A percentile compares a stretch with the other conserved stretches of the same genome.
phyloP scores from a whole-genome alignment of 2,113 vertebrate genomes.

The Condylura cristata region DNA sequence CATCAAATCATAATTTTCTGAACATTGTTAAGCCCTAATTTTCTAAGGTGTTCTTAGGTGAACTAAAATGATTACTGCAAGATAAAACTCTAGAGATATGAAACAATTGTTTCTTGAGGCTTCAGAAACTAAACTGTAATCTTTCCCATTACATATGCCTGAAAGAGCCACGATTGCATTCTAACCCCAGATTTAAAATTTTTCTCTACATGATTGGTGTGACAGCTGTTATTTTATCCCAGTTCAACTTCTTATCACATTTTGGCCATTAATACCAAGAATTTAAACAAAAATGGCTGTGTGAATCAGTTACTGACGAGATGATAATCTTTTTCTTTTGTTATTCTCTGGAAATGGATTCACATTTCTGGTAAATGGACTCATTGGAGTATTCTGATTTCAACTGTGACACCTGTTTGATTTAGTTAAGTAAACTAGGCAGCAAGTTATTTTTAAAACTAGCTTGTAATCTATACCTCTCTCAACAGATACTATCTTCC shows the following conservation, averaged over 20 bases:
- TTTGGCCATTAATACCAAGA: conserved; percentile 78
- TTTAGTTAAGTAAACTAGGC: conserved; percentile 25
- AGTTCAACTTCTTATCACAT: conserved; percentile 71
- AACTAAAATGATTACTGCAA: conserved; percentile 2
- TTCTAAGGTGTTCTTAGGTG: neutral
- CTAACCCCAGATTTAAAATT: conserved; percentile 55
- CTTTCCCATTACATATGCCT: neutral
- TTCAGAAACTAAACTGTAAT: neutral
- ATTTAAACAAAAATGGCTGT: conserved; percentile 83
- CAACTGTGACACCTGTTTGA: neutral
- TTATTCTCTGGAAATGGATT: conserved; percentile 45
- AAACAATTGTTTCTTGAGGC: neutral
- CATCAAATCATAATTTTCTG: conserved; percentile 2
- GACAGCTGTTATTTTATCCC: conserved; percentile 65
- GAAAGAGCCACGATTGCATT: neutral
- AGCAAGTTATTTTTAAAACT: conserved; percentile 26
- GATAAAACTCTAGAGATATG: neutral
- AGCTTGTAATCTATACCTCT: neutral
- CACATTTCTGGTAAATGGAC: conserved; percentile 39
- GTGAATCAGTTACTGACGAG: conserved; percentile 70
- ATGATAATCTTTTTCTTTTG: conserved; percentile 71
- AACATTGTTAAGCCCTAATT: neutral
- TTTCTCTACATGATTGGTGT: conserved; percentile 55
- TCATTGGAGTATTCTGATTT: conserved; percentile 24
- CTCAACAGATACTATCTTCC: neutral